phyloP scores from a whole-genome alignment of 2,797 vertebrate species.

The Luscinia megarhynchos region DNA sequence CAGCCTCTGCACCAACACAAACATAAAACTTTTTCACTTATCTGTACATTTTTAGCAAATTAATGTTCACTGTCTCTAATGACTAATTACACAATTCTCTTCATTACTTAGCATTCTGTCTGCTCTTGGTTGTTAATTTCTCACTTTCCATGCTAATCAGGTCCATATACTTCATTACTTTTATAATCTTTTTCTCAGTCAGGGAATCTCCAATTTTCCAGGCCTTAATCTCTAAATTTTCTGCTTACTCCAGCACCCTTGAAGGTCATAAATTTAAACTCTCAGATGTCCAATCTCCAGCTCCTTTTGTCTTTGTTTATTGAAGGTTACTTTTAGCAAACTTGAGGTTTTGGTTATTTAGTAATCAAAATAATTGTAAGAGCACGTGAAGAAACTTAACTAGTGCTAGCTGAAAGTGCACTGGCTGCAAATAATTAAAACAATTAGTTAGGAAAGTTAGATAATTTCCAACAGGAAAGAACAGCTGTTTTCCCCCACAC shows the following conservation, averaged over 20 bases:
- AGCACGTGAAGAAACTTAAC: neutral
- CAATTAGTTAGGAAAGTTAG: neutral
- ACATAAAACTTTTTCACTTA: neutral
- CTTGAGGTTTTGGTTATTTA: neutral
- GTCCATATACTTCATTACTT: neutral
- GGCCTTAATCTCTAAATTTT: neutral
- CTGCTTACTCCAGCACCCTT: neutral
- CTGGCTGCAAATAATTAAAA: neutral
- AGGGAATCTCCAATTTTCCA: accelerated
- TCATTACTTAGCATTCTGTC: neutral
- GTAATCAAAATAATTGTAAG: neutral
- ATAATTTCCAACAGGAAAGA: neutral
- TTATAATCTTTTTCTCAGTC: neutral
- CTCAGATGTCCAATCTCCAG: neutral
- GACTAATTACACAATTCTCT: neutral
- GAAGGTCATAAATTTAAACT: neutral
- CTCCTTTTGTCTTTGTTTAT: neutral
- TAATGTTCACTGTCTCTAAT: neutral
- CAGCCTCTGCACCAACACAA: accelerated
- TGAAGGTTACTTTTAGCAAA: neutral
- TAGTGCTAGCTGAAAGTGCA: neutral
- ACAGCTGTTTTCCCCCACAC: accelerated
- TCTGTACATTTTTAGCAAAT: neutral
- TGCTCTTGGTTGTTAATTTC: neutral
- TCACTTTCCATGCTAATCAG: accelerated